Evolutionary conservation across 1,140 invertebrate species (phyloP).

Genomic region (Penaeus vannamei): DNA sequence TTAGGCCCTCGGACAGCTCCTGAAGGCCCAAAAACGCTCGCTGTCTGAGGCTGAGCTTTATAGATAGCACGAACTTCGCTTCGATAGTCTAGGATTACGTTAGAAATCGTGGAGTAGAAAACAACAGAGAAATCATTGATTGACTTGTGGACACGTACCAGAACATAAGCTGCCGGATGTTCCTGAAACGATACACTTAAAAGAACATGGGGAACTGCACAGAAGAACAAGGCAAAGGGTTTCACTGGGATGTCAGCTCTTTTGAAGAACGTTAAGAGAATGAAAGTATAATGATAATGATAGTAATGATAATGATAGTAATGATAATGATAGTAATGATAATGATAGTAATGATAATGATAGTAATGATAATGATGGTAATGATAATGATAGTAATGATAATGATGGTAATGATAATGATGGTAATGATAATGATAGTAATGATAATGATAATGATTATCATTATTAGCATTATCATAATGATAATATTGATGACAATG

Average conservation of each 20-base stretch:
- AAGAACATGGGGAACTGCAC: not conserved
- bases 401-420: conserved; percentile 16
- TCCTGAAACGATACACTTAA: too few relatives aligned
- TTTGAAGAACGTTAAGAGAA: not conserved
- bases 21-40: too few relatives aligned
- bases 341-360: conserved; percentile 14
- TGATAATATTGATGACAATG: not conserved
- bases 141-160: too few relatives aligned
- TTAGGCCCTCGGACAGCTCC: too few relatives aligned
- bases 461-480: not conserved
- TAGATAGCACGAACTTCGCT: too few relatives aligned
- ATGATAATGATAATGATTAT: not conserved
- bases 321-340: conserved; percentile 16
- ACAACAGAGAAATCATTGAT: too few relatives aligned
- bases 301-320: conserved; percentile 16
- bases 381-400: conserved; percentile 14
- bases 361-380: conserved; percentile 16
- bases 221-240: not conserved
- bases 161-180: too few relatives aligned
- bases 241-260: not conserved
- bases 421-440: not conserved
- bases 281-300: conserved; percentile 14
- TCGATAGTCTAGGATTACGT: too few relatives aligned
- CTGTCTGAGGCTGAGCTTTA: too few relatives aligned
- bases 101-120: too few relatives aligned